Base-by-base conservation (phyloP, 2,113 vertebrate species). In the Capreolus pygargus region DNA sequence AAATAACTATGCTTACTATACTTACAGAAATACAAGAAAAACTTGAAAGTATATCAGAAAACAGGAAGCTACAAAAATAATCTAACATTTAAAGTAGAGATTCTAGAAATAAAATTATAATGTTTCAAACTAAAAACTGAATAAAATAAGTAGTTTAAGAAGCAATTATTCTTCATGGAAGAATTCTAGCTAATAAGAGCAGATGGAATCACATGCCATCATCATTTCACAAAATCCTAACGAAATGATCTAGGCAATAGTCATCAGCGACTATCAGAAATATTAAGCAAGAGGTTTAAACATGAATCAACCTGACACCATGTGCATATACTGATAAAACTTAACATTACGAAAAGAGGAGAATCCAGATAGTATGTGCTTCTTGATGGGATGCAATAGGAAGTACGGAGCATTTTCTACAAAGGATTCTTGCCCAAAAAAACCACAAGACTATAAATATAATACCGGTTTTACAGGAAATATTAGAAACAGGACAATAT, bases 141-240 rank as follows among this genome's bases (percentile, higher is more conserved):
- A 86, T 92, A 92, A 86, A 70, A 15, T 57, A 64, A 79, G 39
- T 60, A 78, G n/a, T 74, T 90, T 79, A 94, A 94, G 79, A 94
- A 54, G 54, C 54, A 93, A 86, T 91, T 86, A 86, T 58, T 70
- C n/a, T 70, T 91, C n/a, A 58, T 25, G 33, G 81, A 89, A 86
- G 39, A 96, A 81, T 52, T 86, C 88, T 52, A 86, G 87, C 28
- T 70, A 91, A 30, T 67, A 81, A 91, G 52, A 81, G 15, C 39
- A 85, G 39, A 78, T 78, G 7, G 39, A 94, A 58, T 86, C 9
- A 52, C n/a, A 58, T 52, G 43, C 6, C 57, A 5, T 36, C 39
- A 50, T 82, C n/a, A 57, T 83, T 67, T 91, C 76, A 47, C 33
- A 81, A 28, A 81, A 28, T 86, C 86, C 54, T 76, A 57, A 64